Conservation (phyloP, 2,888 invertebrate species). For the Drosophila differens region DNA sequence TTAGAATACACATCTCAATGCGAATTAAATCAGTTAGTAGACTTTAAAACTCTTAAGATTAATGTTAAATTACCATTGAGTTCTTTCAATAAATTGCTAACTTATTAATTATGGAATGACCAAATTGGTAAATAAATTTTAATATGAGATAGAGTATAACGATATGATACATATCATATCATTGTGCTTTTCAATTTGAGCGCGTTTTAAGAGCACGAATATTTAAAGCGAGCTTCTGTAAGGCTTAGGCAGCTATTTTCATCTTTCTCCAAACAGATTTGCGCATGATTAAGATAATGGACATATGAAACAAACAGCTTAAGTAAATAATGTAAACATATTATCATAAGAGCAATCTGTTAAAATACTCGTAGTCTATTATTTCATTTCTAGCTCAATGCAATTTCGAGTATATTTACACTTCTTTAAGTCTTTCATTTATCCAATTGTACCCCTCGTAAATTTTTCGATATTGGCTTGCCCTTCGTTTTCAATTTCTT, state of each 20-base stretch:
- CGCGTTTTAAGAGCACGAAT: too few relatives aligned
- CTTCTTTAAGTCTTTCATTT: constrained; percentile 15
- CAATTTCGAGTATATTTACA: constrained; percentile 1
- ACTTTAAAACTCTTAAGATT: background rate
- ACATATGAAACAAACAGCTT: background rate
- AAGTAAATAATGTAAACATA: background rate
- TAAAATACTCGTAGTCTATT: background rate
- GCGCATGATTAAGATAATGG: background rate
- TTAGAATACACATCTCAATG: background rate
- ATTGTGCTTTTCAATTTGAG: background rate
- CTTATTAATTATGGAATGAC: background rate
- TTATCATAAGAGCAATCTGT: background rate
- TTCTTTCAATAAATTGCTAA: background rate
- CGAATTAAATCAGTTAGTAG: background rate
- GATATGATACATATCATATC: background rate
- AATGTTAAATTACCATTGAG: background rate
- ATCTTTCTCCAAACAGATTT: background rate
- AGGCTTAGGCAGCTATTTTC: background rate
- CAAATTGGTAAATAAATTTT: background rate
- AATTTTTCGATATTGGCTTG: constrained; percentile 29
- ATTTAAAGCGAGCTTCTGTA: background rate
- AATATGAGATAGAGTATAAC: background rate
- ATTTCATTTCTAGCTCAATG: background rate
- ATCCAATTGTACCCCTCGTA: constrained; percentile 21
- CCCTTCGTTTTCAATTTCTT: constrained; percentile 61